These are phyloP conservation scores for Psix sp. DNA, from an alignment of 1,140 invertebrate genomes.

Conservation along the genomic window DNA sequence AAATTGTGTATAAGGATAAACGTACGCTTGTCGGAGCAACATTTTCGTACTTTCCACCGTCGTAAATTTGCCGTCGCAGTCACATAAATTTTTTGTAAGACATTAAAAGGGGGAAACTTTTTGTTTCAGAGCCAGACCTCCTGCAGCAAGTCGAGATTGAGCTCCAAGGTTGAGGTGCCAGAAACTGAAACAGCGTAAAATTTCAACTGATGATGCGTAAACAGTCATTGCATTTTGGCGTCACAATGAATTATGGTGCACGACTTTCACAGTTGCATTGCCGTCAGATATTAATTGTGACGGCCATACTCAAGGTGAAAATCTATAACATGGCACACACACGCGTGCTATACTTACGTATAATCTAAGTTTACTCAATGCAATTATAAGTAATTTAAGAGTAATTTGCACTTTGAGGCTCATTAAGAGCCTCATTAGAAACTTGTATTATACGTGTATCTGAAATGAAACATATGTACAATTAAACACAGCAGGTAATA, in stretches of 20 bases:
- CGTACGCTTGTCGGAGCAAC: slow-evolving; percentile 45
- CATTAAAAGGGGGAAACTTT: slow-evolving; percentile 53
- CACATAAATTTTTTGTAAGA: slow-evolving; percentile 50
- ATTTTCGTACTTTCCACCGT: slow-evolving; percentile 36
- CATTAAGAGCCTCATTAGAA: slow-evolving; percentile 40
- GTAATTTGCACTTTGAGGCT: slow-evolving; percentile 48
- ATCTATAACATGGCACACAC: slow-evolving; percentile 35
- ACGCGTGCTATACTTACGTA: slow-evolving; percentile 39
- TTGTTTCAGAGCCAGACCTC: slow-evolving; percentile 74
- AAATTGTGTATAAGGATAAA: slow-evolving; percentile 8
- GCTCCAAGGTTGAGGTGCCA: slow-evolving; percentile 61
- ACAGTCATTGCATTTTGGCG: slow-evolving; percentile 27
- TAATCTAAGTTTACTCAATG: slow-evolving; percentile 58
- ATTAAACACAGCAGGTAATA: slow-evolving; percentile 16
- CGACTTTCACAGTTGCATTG: slow-evolving; percentile 17
- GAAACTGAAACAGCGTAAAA: slow-evolving; percentile 4
- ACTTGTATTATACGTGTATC: slow-evolving; percentile 54
- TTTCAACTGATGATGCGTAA: slow-evolving; percentile 37
- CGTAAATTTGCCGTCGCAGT: slow-evolving; percentile 44
- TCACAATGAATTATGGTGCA: slow-evolving; percentile 19
- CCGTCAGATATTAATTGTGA: slow-evolving; percentile 38
- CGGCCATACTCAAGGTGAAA: slow-evolving; percentile 14
- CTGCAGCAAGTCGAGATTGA: slow-evolving; percentile 74
- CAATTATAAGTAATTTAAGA: slow-evolving; percentile 60
- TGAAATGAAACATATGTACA: slow-evolving; percentile 2